Conservation (phyloP, 2,797 vertebrate genomes). For the Heteromormyrus szaboi region DNA sequence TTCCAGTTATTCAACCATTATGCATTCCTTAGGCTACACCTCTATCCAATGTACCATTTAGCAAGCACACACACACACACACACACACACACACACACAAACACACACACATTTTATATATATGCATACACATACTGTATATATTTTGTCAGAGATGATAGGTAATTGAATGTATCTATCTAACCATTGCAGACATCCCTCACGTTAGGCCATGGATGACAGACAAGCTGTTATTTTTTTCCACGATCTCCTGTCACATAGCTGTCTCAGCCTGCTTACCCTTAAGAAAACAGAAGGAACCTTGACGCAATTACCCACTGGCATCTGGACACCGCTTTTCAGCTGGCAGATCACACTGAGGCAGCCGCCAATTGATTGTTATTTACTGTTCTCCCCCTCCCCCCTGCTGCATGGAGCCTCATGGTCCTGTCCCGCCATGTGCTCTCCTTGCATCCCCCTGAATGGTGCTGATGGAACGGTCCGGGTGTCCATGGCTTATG, state of each 20-base stretch:
- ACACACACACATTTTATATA: neutral
- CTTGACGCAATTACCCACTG: slow-evolving; percentile 33
- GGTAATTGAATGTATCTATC: neutral
- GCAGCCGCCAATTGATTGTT: slow-evolving; percentile 3
- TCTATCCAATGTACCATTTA: neutral
- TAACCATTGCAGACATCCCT: neutral
- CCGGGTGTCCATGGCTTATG: neutral
- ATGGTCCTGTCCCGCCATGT: neutral
- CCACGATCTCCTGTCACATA: neutral
- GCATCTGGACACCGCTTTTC: slow-evolving; percentile 33
- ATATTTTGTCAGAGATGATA: neutral
- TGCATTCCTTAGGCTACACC: neutral
- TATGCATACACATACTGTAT: neutral
- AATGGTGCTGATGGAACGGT: neutral
- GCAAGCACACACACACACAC: neutral
- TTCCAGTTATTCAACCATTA: neutral
- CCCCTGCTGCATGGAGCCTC: neutral
- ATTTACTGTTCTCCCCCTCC: slow-evolving; percentile 4
- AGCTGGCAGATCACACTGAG: slow-evolving; percentile 1
- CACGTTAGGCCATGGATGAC: neutral
- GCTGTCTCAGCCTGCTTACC: slow-evolving; percentile 18
- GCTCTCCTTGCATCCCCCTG: neutral
- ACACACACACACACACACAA: neutral
- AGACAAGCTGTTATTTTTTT: slow-evolving; percentile 5
- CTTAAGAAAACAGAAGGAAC: slow-evolving; percentile 33